These are phyloP conservation scores for Argyrosomus japonicus DNA, from an alignment of 2,113 vertebrate genomes.

Conservation along the genomic window DNA sequence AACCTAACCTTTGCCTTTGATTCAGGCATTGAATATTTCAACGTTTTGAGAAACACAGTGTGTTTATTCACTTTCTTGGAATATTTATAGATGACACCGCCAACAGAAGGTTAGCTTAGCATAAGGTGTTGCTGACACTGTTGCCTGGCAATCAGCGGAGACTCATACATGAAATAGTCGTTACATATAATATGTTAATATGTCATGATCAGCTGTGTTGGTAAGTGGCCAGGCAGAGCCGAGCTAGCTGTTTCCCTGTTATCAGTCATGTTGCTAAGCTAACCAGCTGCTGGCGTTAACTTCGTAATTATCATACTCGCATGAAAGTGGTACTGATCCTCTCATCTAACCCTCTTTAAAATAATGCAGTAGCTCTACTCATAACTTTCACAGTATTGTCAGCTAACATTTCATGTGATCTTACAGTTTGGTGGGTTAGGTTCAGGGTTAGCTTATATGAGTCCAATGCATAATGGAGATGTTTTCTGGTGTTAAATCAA, in stretches of 20 bases:
- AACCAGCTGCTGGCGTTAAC: background rate
- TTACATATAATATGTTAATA: too few relatives aligned
- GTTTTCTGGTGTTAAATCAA: background rate
- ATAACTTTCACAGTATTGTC: background rate
- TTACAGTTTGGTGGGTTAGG: background rate
- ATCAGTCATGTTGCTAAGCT: conserved; percentile 1
- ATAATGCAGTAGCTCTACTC: background rate
- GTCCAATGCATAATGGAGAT: background rate
- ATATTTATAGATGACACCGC: too few relatives aligned
- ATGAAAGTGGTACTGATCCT: too few relatives aligned
- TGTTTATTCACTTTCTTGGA: background rate
- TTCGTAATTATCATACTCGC: background rate
- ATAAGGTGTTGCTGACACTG: background rate
- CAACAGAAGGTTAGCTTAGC: too few relatives aligned
- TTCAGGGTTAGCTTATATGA: background rate
- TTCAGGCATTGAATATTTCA: background rate
- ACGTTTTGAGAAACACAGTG: background rate
- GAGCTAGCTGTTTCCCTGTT: background rate
- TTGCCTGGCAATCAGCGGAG: conserved; percentile 1
- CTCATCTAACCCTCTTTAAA: background rate
- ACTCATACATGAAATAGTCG: too few relatives aligned
- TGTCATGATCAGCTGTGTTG: too few relatives aligned
- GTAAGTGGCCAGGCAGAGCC: background rate
- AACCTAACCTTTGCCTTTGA: background rate
- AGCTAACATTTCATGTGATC: background rate